Conservation (phyloP, 2,797 vertebrate species). For the Percopsis omiscomaycus region DNA sequence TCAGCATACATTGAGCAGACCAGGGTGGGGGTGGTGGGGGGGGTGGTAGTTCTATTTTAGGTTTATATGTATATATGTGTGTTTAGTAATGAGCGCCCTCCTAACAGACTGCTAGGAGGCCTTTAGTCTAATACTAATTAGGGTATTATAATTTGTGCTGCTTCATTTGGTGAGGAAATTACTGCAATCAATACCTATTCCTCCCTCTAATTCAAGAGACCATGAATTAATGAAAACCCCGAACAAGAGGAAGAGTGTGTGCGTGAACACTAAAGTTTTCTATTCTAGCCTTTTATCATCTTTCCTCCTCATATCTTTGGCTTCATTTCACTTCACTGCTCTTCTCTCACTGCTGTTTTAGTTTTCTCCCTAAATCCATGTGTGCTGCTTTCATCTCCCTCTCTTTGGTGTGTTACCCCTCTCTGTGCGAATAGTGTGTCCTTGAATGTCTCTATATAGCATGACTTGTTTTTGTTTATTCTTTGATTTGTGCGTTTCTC, state of each 20-base stretch:
- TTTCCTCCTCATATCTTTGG: conserved; percentile 15
- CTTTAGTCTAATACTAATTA: conserved; percentile 55
- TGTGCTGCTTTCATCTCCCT: conserved; percentile 1
- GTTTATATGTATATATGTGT: conserved; percentile 16
- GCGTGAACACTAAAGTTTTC: not conserved
- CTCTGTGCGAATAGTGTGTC: no score
- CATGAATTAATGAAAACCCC: conserved; percentile 35
- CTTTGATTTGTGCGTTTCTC: no score
- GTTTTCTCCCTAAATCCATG: not conserved
- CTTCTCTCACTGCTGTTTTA: conserved; percentile 12
- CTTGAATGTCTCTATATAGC: no score
- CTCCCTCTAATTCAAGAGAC: conserved; percentile 49
- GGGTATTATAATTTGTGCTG: conserved; percentile 55
- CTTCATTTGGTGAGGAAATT: conserved; percentile 64
- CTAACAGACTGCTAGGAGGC: conserved; percentile 28
- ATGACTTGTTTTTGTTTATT: no score
- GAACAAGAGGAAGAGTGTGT: conserved; percentile 18
- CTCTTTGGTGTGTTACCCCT: not conserved
- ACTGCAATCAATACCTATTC: conserved; percentile 60
- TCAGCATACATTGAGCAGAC: no score
- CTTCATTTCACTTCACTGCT: conserved; percentile 1
- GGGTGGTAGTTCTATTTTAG: not conserved
- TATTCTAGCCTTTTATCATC: not conserved
- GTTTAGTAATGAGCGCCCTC: conserved; percentile 25
- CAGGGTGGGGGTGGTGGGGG: no score